phyloP scores from a whole-genome alignment of 2,888 invertebrate species.

The Cerastoderma edule region DNA sequence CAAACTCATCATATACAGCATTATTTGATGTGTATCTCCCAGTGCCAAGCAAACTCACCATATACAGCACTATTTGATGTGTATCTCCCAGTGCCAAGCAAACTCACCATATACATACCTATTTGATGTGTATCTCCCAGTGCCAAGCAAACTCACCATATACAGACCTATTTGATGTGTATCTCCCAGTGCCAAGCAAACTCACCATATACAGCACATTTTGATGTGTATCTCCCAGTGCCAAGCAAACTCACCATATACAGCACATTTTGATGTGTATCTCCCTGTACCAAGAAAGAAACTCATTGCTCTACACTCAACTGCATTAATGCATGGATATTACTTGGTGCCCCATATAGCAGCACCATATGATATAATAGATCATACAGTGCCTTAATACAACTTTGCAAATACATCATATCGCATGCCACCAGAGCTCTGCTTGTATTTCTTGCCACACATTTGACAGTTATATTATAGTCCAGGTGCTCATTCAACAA shows the following conservation, averaged over 20 bases:
- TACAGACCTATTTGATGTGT: too few relatives aligned
- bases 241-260: conserved; percentile 28
- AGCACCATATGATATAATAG: conserved; percentile 15
- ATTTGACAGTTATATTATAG: conserved; percentile 22
- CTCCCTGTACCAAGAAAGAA: conserved; percentile 24
- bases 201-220: too few relatives aligned
- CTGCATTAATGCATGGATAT: conserved; percentile 5
- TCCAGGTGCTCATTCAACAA: conserved; percentile 17
- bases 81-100: too few relatives aligned
- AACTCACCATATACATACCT: too few relatives aligned
- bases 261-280: conserved; percentile 29
- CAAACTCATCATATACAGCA: too few relatives aligned
- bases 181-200: too few relatives aligned
- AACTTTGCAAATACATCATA: conserved; percentile 30
- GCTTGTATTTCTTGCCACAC: conserved; percentile 21
- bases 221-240: too few relatives aligned
- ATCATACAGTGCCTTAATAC: conserved; percentile 4
- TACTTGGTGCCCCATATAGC: conserved; percentile 18
- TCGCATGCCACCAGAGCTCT: conserved; percentile 27
- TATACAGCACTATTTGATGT: too few relatives aligned
- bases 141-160: too few relatives aligned
- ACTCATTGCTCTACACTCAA: conserved; percentile 23
- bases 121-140: too few relatives aligned
- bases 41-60: too few relatives aligned
- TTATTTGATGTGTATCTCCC: too few relatives aligned